Percentiles rank a stretch among this genome's conserved stretches.
Conservation (phyloP, 1,140 invertebrate species). For the Telenomus remus region DNA sequence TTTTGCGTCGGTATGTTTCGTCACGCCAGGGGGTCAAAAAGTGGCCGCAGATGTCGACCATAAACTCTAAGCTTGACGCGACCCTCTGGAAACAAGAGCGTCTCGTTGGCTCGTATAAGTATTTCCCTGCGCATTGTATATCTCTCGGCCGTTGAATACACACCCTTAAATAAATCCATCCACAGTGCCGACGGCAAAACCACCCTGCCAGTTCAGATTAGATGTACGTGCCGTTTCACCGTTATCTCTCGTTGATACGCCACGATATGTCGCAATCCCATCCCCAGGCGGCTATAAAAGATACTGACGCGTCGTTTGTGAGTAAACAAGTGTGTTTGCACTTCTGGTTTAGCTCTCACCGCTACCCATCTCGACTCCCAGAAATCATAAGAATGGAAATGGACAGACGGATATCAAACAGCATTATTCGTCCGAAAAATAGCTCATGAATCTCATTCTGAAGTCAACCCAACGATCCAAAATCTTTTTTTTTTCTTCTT, state of each 20-base stretch:
- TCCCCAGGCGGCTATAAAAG: constrained; percentile 51
- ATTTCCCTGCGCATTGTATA: constrained; percentile 62
- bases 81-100: constrained; percentile 47
- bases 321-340: constrained; percentile 56
- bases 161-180: constrained; percentile 75
- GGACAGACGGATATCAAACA: no score
- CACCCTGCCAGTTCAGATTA: constrained; percentile 62
- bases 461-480: no score
- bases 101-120: constrained; percentile 29
- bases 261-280: constrained; percentile 45
- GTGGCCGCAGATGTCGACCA: constrained; percentile 73
- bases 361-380: constrained; percentile 24
- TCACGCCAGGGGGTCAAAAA: constrained; percentile 72
- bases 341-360: constrained; percentile 33
- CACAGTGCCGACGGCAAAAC: constrained; percentile 54
- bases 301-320: constrained; percentile 54
- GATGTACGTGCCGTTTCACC: constrained; percentile 52
- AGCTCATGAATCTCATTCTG: no score
- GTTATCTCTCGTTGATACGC: constrained; percentile 48
- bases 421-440: no score
- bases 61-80: constrained; percentile 61
- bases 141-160: constrained; percentile 64
- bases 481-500: no score
- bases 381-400: constrained; percentile 1
- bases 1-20: constrained; percentile 59